Evolutionary conservation across 2,888 invertebrate genomes (phyloP), one percentile per base, ranked within the genome.

Genomic region (Pandemis heparana): DNA sequence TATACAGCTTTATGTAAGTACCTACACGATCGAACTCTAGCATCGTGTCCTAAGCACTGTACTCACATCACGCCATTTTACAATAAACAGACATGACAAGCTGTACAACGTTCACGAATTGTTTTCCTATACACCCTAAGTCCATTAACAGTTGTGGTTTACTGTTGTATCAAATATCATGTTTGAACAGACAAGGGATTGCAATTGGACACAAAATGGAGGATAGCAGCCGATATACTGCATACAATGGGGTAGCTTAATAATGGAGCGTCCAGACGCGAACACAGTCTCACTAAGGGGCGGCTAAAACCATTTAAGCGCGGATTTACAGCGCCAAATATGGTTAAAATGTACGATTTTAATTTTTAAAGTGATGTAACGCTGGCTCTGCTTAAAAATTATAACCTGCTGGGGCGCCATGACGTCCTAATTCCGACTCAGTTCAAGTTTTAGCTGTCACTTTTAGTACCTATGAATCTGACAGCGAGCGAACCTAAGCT

Each of bases 191-290:
- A 46, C 60, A 62, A 62, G 46, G 65, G 56, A 72, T 62, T 41
- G 56, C 63, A 68, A 68, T 73, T 63, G 61, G 39, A 68, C 59
- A 63, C 41, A 51, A 63, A 63, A 68, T 39, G 39, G 63, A 46
- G 62, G n/a, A 8, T 43, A 63, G 41, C 23, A 23, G 18, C 48
- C 32, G 64, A 43, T 41, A 67, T n/a, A 12, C 59, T 60, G 51
- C 43, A 59, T 68, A 73, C 46, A 67, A 65, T 65, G n/a, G 65
- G n/a, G 38, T 32, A 23, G 51, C 14, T 18, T 16, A 9, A 16
- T 53, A 53, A 53, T 9, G 2, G 51, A 16, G 51, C 46, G 16
- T 64, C 14, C 48, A 64, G 48, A 43, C 62, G 43, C 9, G 51
- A 18, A 53, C 23, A 56, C 23, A 56, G 56, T 5, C 12, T 23